Percentiles rank a stretch among this genome's conserved stretches.
These are phyloP conservation scores for Trichogramma dendrolimi DNA, from an alignment of 2,888 invertebrate species.

Conservation along the genomic window DNA sequence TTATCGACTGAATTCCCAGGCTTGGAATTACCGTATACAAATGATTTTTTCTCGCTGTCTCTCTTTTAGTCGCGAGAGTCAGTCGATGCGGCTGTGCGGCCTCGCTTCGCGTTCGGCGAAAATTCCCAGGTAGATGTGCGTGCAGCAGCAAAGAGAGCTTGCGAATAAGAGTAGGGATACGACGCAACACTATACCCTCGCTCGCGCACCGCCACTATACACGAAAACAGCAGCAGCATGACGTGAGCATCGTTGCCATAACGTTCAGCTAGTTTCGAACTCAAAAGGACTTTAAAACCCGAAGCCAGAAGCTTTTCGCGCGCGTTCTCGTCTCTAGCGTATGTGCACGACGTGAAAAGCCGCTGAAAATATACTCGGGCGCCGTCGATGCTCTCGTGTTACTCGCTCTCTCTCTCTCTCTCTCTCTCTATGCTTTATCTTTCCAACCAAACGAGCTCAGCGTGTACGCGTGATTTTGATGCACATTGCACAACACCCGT, in stretches of 20 bases:
- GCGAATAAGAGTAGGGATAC: too few relatives aligned
- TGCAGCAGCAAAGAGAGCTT: too few relatives aligned
- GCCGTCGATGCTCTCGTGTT: constrained; percentile 38
- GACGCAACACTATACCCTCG: too few relatives aligned
- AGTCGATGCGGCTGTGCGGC: background rate
- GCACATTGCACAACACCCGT: too few relatives aligned
- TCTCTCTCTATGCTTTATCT: too few relatives aligned
- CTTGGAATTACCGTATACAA: constrained; percentile 53
- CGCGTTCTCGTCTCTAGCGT: background rate
- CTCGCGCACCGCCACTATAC: constrained; percentile 27
- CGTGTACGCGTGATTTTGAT: too few relatives aligned
- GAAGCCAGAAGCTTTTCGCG: constrained; percentile 1
- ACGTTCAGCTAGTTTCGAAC: constrained; percentile 35
- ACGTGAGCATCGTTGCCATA: constrained; percentile 31
- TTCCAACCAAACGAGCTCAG: too few relatives aligned
- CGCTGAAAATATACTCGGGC: constrained; percentile 32
- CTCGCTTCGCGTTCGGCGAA: background rate
- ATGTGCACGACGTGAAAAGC: constrained; percentile 15
- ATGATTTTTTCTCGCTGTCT: constrained; percentile 46
- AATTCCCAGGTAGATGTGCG: too few relatives aligned
- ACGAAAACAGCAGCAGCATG: constrained; percentile 30
- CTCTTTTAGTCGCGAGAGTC: constrained; percentile 38
- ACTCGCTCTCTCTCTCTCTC: constrained; percentile 28
- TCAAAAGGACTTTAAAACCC: constrained; percentile 52
- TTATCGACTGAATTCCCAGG: constrained; percentile 53